These are phyloP conservation scores for Ruditapes philippinarum DNA, from an alignment of 1,140 invertebrate species.

Conservation along the genomic window DNA sequence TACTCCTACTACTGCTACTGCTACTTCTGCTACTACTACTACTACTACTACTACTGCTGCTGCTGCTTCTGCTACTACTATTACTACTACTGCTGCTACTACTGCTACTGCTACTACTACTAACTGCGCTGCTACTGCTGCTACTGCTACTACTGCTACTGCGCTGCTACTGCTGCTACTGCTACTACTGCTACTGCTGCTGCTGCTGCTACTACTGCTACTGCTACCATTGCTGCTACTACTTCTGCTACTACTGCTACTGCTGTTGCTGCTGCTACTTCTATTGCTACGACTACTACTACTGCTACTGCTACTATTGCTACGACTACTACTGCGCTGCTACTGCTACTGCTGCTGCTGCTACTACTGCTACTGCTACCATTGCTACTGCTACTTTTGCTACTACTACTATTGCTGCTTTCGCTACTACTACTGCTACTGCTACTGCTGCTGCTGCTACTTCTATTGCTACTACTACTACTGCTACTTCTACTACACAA, in stretches of 20 bases:
- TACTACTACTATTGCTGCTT: no score
- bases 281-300: no score
- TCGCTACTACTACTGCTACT: neutral
- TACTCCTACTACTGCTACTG: no score
- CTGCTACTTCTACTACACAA: neutral
- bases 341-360: neutral
- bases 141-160: neutral
- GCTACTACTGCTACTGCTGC: neutral
- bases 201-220: neutral
- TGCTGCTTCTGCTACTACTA: no score
- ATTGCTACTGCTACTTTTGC: no score
- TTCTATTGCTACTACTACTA: neutral
- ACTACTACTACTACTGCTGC: neutral
- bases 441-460: neutral
- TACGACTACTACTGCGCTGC: no score
- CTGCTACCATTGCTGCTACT: no score
- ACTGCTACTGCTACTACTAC: neutral
- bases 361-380: neutral
- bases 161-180: neutral
- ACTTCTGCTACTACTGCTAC: no score
- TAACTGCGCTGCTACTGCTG: neutral
- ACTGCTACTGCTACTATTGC: no score
- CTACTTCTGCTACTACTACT: no score
- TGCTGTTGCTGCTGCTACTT: neutral
- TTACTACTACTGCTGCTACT: neutral